These are phyloP conservation scores for Eristalis arbustorum DNA, from an alignment of 2,888 invertebrate genomes.

Conservation along the genomic window DNA sequence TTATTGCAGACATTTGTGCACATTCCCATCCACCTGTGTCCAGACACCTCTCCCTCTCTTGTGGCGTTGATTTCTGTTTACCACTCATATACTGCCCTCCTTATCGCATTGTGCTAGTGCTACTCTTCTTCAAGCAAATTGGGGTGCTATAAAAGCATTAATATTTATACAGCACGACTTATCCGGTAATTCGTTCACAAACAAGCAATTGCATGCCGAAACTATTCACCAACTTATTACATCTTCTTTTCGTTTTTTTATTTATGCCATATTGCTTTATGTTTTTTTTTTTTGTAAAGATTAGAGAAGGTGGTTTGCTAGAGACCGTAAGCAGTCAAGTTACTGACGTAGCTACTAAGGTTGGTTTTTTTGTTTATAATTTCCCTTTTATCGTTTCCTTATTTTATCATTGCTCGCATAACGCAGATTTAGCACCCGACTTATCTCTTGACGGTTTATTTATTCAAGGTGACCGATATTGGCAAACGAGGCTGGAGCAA, in stretches of 20 bases:
- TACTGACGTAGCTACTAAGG: slow-evolving; percentile 84
- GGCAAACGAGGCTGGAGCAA: slow-evolving; percentile 86
- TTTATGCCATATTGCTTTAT: slow-evolving; percentile 71
- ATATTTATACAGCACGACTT: background rate
- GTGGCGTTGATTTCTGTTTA: too few relatives aligned
- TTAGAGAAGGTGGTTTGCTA: slow-evolving; percentile 86
- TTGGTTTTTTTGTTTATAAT: slow-evolving; percentile 76
- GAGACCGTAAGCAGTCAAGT: slow-evolving; percentile 85
- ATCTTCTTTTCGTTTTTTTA: slow-evolving; percentile 15
- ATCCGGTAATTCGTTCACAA: background rate
- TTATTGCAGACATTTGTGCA: too few relatives aligned
- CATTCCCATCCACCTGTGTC: too few relatives aligned
- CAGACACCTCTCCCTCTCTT: too few relatives aligned
- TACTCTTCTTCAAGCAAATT: too few relatives aligned
- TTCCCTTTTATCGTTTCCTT: background rate
- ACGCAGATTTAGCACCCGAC: too few relatives aligned
- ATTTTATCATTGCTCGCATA: background rate
- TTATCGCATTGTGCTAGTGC: too few relatives aligned
- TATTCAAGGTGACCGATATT: slow-evolving; percentile 84
- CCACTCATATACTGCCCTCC: too few relatives aligned
- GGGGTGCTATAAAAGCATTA: background rate
- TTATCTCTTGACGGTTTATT: background rate
- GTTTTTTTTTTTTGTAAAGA: slow-evolving; percentile 81
- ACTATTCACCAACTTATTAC: slow-evolving; percentile 6
- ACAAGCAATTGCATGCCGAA: background rate